Conservation (phyloP, 1,140 invertebrate genomes). For the Andrena cerasifolii region DNA sequence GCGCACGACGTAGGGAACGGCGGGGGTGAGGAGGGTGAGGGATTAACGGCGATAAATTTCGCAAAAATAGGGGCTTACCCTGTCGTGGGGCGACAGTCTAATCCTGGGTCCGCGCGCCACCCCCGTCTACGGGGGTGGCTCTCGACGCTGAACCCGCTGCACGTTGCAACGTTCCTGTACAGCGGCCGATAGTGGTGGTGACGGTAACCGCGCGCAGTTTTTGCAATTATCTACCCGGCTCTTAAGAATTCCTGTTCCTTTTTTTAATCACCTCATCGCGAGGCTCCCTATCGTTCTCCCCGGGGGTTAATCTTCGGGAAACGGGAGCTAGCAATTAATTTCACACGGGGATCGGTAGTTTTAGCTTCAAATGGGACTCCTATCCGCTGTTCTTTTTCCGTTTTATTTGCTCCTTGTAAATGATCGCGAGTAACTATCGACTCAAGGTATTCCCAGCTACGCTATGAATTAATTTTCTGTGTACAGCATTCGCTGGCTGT, state of each 20-base stretch:
- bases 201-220: slow-evolving; percentile 64
- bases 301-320: slow-evolving; percentile 27
- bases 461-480: neutral
- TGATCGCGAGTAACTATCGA: too few species aligned
- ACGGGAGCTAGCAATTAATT: slow-evolving; percentile 36
- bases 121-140: slow-evolving; percentile 57
- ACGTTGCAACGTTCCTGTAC: slow-evolving; percentile 48
- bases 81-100: slow-evolving; percentile 81
- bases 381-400: too few species aligned
- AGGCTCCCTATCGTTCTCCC: neutral
- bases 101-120: slow-evolving; percentile 73
- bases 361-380: neutral
- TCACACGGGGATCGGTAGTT: slow-evolving; percentile 26
- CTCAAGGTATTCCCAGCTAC: neutral
- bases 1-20: slow-evolving; percentile 22
- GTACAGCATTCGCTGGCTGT: too few species aligned
- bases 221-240: slow-evolving; percentile 75
- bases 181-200: slow-evolving; percentile 17
- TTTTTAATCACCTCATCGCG: slow-evolving; percentile 31
- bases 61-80: slow-evolving; percentile 82
- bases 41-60: slow-evolving; percentile 83
- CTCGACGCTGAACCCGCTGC: slow-evolving; percentile 46
- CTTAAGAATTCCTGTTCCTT: slow-evolving; percentile 55
- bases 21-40: slow-evolving; percentile 67
- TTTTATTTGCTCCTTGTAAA: too few species aligned